Evolutionary conservation across 2,113 vertebrate species (phyloP), one percentile per base, ranked within the genome.

Genomic region (Indicator maculatus): DNA sequence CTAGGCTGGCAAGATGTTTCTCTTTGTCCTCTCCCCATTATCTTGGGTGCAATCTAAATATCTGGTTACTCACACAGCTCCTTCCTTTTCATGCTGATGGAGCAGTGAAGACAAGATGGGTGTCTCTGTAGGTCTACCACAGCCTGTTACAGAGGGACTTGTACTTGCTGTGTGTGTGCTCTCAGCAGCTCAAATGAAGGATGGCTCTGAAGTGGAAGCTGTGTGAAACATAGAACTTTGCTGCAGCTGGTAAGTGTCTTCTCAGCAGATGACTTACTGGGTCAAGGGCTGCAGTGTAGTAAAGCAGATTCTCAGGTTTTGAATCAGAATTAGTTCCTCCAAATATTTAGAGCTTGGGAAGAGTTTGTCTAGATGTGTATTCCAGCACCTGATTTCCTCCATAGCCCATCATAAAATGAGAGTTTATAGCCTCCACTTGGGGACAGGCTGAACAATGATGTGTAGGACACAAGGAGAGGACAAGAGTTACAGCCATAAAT

Each of bases 21-120:
- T 84, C 30, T 74, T 88, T 90, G 76, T 88, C 73, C n/a, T 64
- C 18, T 90, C 82, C 59, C 12, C 63, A 47, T 86, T 94, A 86
- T 86, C 76, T 56, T 78, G 12, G 9, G 27, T 59, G 66, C 24
- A 79, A 72, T 92, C 83, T 92, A 59, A 80, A 45, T 78, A 69
- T 39, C 69, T 83, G 14, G 7, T 76, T 92, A 65, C 66, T 81
- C 45, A 56, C 64, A 44, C 31, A 73, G 33, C 11, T 20, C 16
- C 33, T 86, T 81, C n/a, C n/a, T 88, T 95, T 90, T 67, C 52
- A 7, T 73, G 60, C 15, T 67, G 45, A 60, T 67, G 41, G 56
- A 79, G 38, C 36, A 56, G 52, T 21, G 56, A 80, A 74, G 87
- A 63, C 44, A 44, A 70, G 31, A 31, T 21, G 28, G 30, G 3